Evolutionary conservation across 2,888 invertebrate species (phyloP).

Genomic region (Sipha maydis): DNA sequence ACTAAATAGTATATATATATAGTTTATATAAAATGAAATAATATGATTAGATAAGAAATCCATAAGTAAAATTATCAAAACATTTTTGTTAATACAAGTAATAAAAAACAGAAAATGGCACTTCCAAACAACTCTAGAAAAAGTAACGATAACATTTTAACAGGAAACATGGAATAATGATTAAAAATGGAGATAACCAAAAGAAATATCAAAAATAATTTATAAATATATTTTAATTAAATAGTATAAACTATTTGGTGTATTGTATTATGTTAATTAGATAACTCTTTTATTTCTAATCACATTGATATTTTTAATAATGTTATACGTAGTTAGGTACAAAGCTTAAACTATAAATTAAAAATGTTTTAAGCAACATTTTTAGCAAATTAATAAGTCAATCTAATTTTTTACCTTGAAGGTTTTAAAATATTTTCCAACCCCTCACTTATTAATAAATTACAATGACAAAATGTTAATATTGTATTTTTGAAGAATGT

Average conservation of each 20-base stretch:
- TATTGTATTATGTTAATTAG: background rate
- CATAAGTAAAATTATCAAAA: conserved; percentile 20
- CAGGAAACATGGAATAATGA: conserved; percentile 43
- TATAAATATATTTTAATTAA: background rate
- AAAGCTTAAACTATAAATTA: background rate
- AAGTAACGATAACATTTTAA: conserved; percentile 42
- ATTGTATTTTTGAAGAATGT: too few species aligned
- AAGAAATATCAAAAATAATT: background rate
- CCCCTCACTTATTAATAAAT: too few species aligned
- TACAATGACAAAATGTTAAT: too few species aligned
- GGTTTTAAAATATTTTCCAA: too few species aligned
- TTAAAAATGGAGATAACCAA: conserved; percentile 25
- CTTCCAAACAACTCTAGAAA: conserved; percentile 46
- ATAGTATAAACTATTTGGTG: background rate
- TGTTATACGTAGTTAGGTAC: background rate
- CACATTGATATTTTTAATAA: background rate
- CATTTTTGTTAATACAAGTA: background rate
- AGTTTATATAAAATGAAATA: conserved; percentile 11
- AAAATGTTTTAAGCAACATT: too few species aligned
- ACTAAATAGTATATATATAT: too few species aligned
- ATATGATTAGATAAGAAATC: conserved; percentile 26
- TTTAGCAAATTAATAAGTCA: too few species aligned
- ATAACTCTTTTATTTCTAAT: background rate
- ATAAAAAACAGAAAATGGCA: conserved; percentile 1
- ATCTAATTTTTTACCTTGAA: too few species aligned